phyloP scores from a whole-genome alignment of 1,140 invertebrate genomes.

The Araneus ventricosus region DNA sequence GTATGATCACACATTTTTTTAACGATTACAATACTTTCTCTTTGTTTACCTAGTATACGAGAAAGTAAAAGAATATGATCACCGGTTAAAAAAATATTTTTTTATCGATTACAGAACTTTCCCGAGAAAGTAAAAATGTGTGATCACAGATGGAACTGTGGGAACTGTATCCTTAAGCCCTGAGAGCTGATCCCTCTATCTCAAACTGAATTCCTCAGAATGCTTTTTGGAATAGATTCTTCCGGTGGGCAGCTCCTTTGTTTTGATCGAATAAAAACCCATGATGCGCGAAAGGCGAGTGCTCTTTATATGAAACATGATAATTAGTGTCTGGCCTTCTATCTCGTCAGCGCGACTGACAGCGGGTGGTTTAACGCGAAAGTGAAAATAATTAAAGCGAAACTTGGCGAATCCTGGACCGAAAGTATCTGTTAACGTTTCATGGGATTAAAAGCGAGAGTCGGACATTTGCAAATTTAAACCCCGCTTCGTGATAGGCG shows the following conservation, averaged over 20 bases:
- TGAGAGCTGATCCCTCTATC: too few relatives aligned
- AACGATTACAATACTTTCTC: too few relatives aligned
- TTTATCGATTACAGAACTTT: too few relatives aligned
- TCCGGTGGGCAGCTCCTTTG: neutral
- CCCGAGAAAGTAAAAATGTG: too few relatives aligned
- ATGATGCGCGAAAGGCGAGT: neutral
- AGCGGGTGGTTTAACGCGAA: slow-evolving; percentile 28
- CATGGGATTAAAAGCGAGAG: slow-evolving; percentile 54
- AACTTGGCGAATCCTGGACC: slow-evolving; percentile 30
- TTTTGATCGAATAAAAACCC: neutral
- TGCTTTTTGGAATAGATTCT: too few relatives aligned
- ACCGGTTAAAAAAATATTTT: too few relatives aligned
- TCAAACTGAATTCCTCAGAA: too few relatives aligned
- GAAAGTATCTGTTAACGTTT: slow-evolving; percentile 65
- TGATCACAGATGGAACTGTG: too few relatives aligned
- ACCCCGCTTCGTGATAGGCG: slow-evolving; percentile 48
- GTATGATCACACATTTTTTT: too few relatives aligned
- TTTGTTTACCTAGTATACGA: too few relatives aligned
- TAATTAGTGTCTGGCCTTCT: slow-evolving; percentile 1
- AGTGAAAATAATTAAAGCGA: slow-evolving; percentile 69
- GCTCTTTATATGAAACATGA: slow-evolving; percentile 10
- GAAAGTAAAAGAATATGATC: too few relatives aligned
- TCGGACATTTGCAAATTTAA: slow-evolving; percentile 71
- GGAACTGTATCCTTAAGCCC: too few relatives aligned
- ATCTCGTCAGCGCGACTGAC: slow-evolving; percentile 6